Base-by-base conservation (phyloP, 2,113 vertebrate species). In the Paedocypris sp. region DNA sequence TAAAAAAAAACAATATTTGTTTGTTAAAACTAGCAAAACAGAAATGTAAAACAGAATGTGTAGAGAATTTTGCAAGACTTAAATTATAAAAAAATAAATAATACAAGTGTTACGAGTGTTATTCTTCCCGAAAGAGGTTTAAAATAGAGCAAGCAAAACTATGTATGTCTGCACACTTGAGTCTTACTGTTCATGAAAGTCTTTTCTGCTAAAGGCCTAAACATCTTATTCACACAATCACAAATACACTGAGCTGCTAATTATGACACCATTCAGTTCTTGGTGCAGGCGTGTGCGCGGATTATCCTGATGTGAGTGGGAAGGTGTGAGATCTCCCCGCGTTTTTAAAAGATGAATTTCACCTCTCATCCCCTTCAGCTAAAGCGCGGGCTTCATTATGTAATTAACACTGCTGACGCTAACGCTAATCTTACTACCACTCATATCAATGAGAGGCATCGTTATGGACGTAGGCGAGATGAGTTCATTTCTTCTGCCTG, bases 371-470 rank as follows among this genome's bases (percentile, higher is more conserved):
- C 36, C 52, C 36, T 41, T 9, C 13, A 56, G 52, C 25, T 6
- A 29, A 16, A 56, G 41, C 36, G 29, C 36, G 39, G 23, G 36
- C 25, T 56, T 56, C 36, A 56, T 41, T 56, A 56, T 19, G 38
- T 56, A 56, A 56, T 56, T 41, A 56, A 39, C 52, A 42, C 36
- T 16, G 36, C 20, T 41, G 35, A 42, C 23, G 19, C 52, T 42
- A 22, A 29, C 52, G 41, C 52, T 36, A 41, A 5, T 22, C 41
- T n/a, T n/a, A n/a, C n/a, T 15, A 25, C 22, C 13, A 54, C 4
- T 6, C 63, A 75, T 73, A 74, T 79, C 76, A 75, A 66, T 67
- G 71, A 65, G 72, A 76, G 74, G 15, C 12, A 26, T 16, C 25
- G 31, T 52, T 20, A 11, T 22, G 36, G 12, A 36, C 23, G 33